Evolutionary conservation across 2,888 invertebrate genomes (phyloP), one percentile per base, ranked within the genome.

Genomic region (Cabera pusaria): DNA sequence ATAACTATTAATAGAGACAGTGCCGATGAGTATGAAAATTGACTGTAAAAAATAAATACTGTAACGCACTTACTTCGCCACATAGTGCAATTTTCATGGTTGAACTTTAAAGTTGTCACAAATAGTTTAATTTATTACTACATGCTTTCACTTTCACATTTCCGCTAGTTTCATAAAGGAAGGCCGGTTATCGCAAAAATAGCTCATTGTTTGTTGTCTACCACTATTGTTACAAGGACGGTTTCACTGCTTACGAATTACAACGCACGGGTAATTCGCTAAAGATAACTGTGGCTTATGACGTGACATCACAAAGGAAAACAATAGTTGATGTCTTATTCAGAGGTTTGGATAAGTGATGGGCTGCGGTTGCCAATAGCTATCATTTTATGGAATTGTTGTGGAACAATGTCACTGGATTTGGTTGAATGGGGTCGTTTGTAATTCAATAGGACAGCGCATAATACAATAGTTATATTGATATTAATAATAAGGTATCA

Each of bases 101-200:
- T 40, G 40, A 40, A 40, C 40, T 41, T 31, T 26, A 17, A 10
- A 10, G 9, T 7, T 29, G 25, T 31, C 25, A 22, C 25, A 18
- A 41, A 41, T 26, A 35, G 25, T 33, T 34, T 28, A 40, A 16
- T 40, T 40, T 40, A 40, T 40, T 34, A 24, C 28, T 23, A 20
- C 23, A 31, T 42, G 41, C 82, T 85, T 86, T 87, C 84, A 82
- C 85, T 87, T 82, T 84, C 72, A 46, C 55, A 35, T 72, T 79
- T 78, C 81, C 77, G 75, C 45, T 41, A 52, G 59, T 54, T 51
- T 52, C 51, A 49, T 50, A 56, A 59, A 64, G 62, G 74, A 76
- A 73, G 73, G 64, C 43, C 42, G 27, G 47, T 74, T 78, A 75
- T 76, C 76, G 67, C 60, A 66, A 4, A 74, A 77, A 74, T 67